These are phyloP conservation scores for Edolisoma coerulescens DNA, from an alignment of 2,113 vertebrate genomes.

Conservation along the genomic window DNA sequence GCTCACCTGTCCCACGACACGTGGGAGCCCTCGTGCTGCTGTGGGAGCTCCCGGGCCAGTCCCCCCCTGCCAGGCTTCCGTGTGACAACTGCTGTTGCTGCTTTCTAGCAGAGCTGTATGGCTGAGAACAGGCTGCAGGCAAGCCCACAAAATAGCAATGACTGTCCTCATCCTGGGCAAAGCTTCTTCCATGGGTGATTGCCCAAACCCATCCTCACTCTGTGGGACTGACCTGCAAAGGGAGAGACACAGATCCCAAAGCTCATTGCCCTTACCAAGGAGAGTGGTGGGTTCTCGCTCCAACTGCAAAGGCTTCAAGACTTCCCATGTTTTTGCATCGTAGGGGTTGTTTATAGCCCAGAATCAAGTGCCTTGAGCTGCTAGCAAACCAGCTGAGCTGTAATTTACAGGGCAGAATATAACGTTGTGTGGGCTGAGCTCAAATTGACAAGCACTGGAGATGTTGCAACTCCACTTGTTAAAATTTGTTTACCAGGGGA, in stretches of 20 bases:
- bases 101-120: not conserved
- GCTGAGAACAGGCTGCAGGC: not conserved
- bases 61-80: not conserved
- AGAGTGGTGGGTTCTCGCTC: not conserved
- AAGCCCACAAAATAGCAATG: not conserved
- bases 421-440: conserved; percentile 6
- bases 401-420: conserved; percentile 54
- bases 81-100: not conserved
- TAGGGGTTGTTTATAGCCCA: not conserved
- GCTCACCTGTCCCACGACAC: fast-evolving
- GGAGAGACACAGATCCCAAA: not conserved
- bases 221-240: not conserved
- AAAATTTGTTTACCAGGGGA: conserved; percentile 51
- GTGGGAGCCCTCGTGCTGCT: not conserved
- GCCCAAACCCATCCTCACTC: not conserved
- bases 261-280: not conserved
- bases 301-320: not conserved
- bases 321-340: not conserved
- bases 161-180: not conserved
- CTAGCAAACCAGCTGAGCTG: conserved; percentile 32
- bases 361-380: not conserved
- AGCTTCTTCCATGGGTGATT: not conserved
- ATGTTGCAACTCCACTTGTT: conserved; percentile 51
- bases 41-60: not conserved
- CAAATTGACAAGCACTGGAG: not conserved